Percentiles rank a stretch among this genome's conserved stretches.
These are phyloP conservation scores for Cottus gobio DNA, from an alignment of 2,113 vertebrate genomes.

Conservation along the genomic window DNA sequence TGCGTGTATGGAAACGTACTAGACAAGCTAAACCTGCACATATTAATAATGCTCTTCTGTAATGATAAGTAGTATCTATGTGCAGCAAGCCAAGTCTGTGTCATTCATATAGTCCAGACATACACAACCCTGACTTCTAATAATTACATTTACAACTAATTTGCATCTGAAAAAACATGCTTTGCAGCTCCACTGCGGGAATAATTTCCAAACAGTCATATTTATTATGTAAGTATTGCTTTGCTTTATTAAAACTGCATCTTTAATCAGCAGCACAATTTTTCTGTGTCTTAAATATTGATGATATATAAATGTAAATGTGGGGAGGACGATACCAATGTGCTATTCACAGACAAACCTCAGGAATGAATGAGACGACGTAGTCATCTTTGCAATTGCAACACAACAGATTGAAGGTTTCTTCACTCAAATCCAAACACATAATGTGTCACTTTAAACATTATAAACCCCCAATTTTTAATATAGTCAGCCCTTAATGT, in stretches of 20 bases:
- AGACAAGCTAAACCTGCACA: not conserved
- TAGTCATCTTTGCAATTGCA: constrained; percentile 43
- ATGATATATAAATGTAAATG: not conserved
- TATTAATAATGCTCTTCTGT: too few species aligned
- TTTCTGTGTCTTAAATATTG: not conserved
- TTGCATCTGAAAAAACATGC: not conserved
- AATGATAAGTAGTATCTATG: too few species aligned
- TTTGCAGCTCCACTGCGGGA: not conserved
- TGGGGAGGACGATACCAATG: not conserved
- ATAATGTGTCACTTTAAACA: not conserved
- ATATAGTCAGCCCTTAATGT: constrained; percentile 9
- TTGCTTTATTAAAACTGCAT: not conserved
- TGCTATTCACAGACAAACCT: constrained; percentile 34
- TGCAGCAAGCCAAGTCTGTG: not conserved
- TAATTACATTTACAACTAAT: not conserved
- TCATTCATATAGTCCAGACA: not conserved
- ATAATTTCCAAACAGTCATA: not conserved
- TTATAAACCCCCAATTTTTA: not conserved
- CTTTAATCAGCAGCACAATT: not conserved
- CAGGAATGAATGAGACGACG: constrained; percentile 43
- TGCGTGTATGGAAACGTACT: not conserved
- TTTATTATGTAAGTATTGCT: not conserved
- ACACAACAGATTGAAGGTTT: not conserved
- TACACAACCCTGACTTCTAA: not conserved
- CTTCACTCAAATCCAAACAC: constrained; percentile 1